Evolutionary conservation across 1,140 invertebrate genomes (phyloP), one percentile per base, ranked within the genome.

Genomic region (Belonocnema kinseyi): DNA sequence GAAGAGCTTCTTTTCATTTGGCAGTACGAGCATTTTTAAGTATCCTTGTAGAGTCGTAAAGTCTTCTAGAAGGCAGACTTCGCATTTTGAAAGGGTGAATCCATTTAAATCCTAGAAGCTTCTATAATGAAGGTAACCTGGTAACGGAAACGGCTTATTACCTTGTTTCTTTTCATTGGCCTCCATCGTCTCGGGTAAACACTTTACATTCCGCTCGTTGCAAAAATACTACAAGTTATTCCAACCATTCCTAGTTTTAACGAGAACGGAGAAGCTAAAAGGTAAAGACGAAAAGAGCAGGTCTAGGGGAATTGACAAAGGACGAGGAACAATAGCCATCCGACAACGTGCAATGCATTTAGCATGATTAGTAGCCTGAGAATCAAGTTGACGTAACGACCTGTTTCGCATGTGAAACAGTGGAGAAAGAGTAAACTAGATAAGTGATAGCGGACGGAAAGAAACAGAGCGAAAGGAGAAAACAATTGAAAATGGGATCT

Each of bases 291-390:
- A 17, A 46, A 72, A 46, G 50, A 26, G 8, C 21, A n/a, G 11
- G 12, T 73, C 16, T 5, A 33, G n/a, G 72, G 33, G 72, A 73
- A 77, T 78, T 76, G 72, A 78, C 79, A 76, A 76, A 76, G 74
- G 76, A 76, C 51, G 21, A 73, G 40, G 66, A 76, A 78, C 74
- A 76, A 81, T 81, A 53, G 72, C 26, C 46, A 75, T 74, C 74
- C 33, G 40, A 61, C 52, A 50, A 76, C 33, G 74, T 40, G 74
- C 72, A 76, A 76, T 81, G 74, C 58, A 81, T 81, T 81, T 76
- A 81, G 80, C 78, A 70, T 77, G 76, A 80, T 80, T 80, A 75
- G 76, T 77, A 77, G 75, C 50, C 46, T 73, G 54, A 77, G 74
- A 73, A 71, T 77, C 66, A 58, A 72, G 78, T 66, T 66, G 61